Evolutionary conservation across 2,888 invertebrate species (phyloP), one percentile per base, ranked within the genome.

Genomic region (Poecilus cupreus): DNA sequence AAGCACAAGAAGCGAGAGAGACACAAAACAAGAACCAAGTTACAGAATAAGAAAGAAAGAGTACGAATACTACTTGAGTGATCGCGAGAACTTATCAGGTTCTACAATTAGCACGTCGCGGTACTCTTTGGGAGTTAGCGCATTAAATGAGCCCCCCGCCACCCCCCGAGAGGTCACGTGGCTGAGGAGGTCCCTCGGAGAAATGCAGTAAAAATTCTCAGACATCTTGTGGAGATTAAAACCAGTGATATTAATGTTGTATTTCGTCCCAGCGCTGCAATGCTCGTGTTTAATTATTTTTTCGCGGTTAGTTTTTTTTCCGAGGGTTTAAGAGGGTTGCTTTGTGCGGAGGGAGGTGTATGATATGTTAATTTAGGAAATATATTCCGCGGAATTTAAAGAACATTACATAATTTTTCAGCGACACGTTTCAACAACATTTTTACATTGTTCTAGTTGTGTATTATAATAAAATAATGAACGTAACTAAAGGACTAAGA

Each of bases 221-320:
- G 46, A 46, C 46, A 74, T 74, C 72, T 74, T 74, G 72, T 43
- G 46, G 32, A 74, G 72, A 74, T 74, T 74, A 74, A 74, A 74
- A 74, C 46, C 43, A 18, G 46, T 22, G 72, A 74, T 74, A 74
- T 74, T 74, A 74, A 74, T 74, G 72, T 24, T 74, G 43, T 74
- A 18, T 37, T 18, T 46, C 72, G 24, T 64, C 46, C 4, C 46
- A 46, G 46, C n/a, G 8, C 4, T 4, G 46, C n/a, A 5, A 8
- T 6, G 26, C 26, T 32, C 4, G 11, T 46, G 46, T 46, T 46
- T 46, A 46, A 46, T 46, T 46, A 46, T 46, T 46, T 46, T 46
- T 32, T 46, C 13, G 46, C 4, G 46, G 46, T 46, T 46, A 46
- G 46, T 46, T 46, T 46, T 46, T 46, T 46, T 46, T 10, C 46